Percentiles rank a stretch among this genome's conserved stretches.
Conservation (phyloP, 2,113 vertebrate species). For the Acanthochromis polyacanthus region DNA sequence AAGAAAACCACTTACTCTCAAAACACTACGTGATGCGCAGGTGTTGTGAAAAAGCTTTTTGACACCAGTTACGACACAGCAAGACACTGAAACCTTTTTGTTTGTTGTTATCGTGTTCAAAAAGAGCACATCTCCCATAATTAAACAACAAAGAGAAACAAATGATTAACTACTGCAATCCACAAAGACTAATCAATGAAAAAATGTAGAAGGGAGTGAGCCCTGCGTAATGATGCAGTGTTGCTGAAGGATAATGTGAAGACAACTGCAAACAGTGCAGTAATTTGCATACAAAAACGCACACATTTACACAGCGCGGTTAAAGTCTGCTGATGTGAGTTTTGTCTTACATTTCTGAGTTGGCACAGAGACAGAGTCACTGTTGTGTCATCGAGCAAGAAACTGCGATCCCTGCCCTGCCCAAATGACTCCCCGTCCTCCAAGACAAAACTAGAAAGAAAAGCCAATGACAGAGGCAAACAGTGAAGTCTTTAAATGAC, state of each 20-base stretch:
- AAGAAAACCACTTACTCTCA: not conserved
- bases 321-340: not conserved
- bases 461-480: not conserved
- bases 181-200: no score
- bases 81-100: no score
- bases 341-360: slow-evolving; percentile 90
- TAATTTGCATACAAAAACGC: no score
- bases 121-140: not conserved
- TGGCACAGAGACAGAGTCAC: slow-evolving; percentile 94
- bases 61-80: not conserved
- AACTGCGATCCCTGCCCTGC: slow-evolving; percentile 94
- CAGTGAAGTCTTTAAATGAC: not conserved
- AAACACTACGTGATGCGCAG: not conserved
- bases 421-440: slow-evolving; percentile 98
- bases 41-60: not conserved
- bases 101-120: no score
- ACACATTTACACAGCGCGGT: not conserved
- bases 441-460: slow-evolving; percentile 88
- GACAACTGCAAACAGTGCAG: no score
- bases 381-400: slow-evolving; percentile 95
- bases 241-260: no score
- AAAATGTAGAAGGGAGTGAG: no score
- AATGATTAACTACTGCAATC: no score
- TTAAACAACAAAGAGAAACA: not conserved
- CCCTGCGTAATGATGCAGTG: no score